A percentile compares a stretch with the other conserved stretches of the same genome.
Conservation (phyloP, 2,888 invertebrate species). For the Agapostemon virescens region DNA sequence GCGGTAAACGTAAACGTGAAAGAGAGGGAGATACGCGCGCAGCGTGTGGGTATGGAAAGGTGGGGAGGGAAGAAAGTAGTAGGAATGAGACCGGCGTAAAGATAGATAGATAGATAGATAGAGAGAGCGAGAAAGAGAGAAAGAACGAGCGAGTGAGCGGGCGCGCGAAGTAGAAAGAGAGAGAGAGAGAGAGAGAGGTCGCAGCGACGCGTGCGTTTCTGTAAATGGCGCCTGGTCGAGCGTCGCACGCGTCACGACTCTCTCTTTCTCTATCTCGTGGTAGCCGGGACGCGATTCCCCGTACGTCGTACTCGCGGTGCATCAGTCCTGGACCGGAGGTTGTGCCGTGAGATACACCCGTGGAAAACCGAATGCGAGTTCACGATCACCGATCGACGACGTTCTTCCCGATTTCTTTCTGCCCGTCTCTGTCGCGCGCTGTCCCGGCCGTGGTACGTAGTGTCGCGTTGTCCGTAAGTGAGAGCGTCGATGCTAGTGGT, state of each 20-base stretch:
- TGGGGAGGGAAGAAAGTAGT: constrained; percentile 11
- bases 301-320: constrained; percentile 52
- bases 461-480: constrained; percentile 49
- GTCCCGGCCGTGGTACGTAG: constrained; percentile 37
- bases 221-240: constrained; percentile 74
- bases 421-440: neutral
- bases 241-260: constrained; percentile 70
- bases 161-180: neutral
- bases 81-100: constrained; percentile 19
- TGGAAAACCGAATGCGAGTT: constrained; percentile 33
- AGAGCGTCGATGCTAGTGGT: constrained; percentile 62
- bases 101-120: constrained; percentile 19
- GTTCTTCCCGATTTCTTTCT: constrained; percentile 10
- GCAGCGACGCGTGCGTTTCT: constrained; percentile 71
- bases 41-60: constrained; percentile 1
- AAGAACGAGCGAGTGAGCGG: neutral
- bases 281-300: constrained; percentile 49
- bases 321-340: constrained; percentile 57
- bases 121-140: neutral
- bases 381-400: constrained; percentile 46
- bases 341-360: constrained; percentile 40
- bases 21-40: constrained; percentile 22
- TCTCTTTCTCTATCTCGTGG: constrained; percentile 55
- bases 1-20: neutral
- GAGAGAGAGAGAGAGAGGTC: constrained; percentile 15